phyloP scores from a whole-genome alignment of 2,113 vertebrate genomes.

The Silurus glanis region DNA sequence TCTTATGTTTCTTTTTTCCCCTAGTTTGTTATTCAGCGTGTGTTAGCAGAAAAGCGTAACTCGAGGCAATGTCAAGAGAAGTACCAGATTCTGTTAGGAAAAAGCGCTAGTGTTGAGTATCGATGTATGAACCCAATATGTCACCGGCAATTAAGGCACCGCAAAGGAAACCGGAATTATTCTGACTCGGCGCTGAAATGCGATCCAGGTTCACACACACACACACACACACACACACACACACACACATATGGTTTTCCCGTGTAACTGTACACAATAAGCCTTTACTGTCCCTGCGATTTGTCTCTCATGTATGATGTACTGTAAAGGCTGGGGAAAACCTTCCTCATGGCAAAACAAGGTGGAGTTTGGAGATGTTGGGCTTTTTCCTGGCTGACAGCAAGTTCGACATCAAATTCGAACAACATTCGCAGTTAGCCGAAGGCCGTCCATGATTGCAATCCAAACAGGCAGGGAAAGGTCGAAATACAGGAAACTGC shows the following conservation, averaged over 20 bases:
- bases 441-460: not conserved
- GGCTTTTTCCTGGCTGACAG: not conserved
- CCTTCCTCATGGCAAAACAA: not conserved
- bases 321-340: not conserved
- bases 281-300: not conserved
- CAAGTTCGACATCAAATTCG: not conserved
- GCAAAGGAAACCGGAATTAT: not conserved
- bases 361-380: not conserved
- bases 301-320: not conserved
- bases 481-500: not conserved
- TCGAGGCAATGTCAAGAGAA: not conserved
- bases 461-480: not conserved
- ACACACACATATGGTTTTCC: not conserved
- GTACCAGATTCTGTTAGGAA: not conserved
- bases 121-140: slow-evolving; percentile 12
- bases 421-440: not conserved
- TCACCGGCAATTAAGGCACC: slow-evolving; percentile 6
- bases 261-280: not conserved
- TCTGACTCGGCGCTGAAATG: not conserved
- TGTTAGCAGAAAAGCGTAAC: not conserved
- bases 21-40: not conserved
- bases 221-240: not conserved
- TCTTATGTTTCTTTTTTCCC: not conserved
- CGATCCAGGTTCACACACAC: no score
- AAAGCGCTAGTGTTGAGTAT: not conserved